Base-by-base conservation (phyloP, 2,113 vertebrate species). In the Epinephelus moara region DNA sequence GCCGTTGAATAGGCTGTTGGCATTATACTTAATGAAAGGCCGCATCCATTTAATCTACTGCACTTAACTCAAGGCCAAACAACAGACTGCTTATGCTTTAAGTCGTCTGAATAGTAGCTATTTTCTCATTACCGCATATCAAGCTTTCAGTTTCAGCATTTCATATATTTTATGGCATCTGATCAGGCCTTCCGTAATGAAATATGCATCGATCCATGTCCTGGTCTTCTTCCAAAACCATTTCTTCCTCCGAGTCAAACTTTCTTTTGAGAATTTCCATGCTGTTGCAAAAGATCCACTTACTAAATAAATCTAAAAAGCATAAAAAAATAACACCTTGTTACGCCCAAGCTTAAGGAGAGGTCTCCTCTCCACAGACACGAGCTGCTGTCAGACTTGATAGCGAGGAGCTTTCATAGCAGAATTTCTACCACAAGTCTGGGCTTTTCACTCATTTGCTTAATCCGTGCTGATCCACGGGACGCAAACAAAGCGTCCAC, bases 401-500 rank as follows among this genome's bases (percentile, higher is more conserved):
- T 62, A 63, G 50, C 14, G 2, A 37, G 27, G 47, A 64, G 70
- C 64, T 70, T 75, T 71, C 59, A 56, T 8, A 40, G 62, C 66
- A 72, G 25, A 53, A 49, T 60, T 8, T 47, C 33, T 13, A 14
- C 19, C 18, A 25, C 15, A 55, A 40, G 27, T 59, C 30, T 63
- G 55, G 19, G 10, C 33, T 73, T 75, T 63, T 62, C 33, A 30
- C 50, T 76, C 70, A 76, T 70, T 84, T 80, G 83, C 87, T 86
- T 78, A 81, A 86, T 89, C 78, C 33, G 10, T 75, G 75, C 56
- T 77, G 80, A 90, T 84, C 57, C 61, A 33, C 9, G 2, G 45
- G 61, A 62, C 17, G 6, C n/a, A 40, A 57, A n/a, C 3, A 61
- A 76, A 80, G 61, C 42, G 1, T 53, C 56, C 69, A 52, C 89